Evolutionary conservation across 2,113 vertebrate species (phyloP).

Genomic region (Candoia aspera): DNA sequence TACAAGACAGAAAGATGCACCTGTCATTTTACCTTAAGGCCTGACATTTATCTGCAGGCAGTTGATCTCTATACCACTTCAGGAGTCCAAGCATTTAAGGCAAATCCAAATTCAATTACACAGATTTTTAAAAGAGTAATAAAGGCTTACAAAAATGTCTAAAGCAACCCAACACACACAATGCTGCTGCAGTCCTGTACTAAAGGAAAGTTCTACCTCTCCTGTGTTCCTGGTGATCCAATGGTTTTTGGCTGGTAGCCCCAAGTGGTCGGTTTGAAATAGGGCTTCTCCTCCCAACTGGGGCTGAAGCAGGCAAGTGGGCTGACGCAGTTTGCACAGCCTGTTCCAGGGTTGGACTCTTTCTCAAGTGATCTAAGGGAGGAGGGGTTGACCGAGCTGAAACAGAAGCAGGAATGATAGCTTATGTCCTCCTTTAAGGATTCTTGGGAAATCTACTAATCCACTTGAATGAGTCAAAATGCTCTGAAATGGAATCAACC

Average conservation of each 20-base stretch:
- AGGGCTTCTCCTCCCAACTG: constrained; percentile 83
- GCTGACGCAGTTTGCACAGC: constrained; percentile 81
- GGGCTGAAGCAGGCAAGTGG: constrained; percentile 73
- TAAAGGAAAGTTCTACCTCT: constrained; percentile 76
- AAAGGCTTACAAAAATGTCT: not conserved
- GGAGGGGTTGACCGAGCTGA: constrained; percentile 88
- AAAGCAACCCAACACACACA: not conserved
- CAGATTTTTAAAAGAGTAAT: not conserved
- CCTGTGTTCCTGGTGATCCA: constrained; percentile 87
- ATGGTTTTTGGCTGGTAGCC: constrained; percentile 81
- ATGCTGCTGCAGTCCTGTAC: not conserved
- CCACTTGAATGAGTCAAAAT: not conserved
- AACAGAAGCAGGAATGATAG: constrained; percentile 42
- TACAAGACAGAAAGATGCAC: not conserved
- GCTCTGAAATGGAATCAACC: not conserved
- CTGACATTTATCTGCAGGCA: not conserved
- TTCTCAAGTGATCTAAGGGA: constrained; percentile 81
- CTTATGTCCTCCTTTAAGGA: not conserved
- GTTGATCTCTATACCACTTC: not conserved
- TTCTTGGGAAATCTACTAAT: constrained; percentile 54
- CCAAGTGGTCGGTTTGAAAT: constrained; percentile 75
- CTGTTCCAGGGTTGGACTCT: constrained; percentile 84
- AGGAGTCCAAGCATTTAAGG: not conserved
- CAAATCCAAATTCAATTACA: not conserved
- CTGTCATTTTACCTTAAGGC: not conserved